Base-by-base conservation (phyloP, 1,140 invertebrate species). In the Pogonus chalceus region DNA sequence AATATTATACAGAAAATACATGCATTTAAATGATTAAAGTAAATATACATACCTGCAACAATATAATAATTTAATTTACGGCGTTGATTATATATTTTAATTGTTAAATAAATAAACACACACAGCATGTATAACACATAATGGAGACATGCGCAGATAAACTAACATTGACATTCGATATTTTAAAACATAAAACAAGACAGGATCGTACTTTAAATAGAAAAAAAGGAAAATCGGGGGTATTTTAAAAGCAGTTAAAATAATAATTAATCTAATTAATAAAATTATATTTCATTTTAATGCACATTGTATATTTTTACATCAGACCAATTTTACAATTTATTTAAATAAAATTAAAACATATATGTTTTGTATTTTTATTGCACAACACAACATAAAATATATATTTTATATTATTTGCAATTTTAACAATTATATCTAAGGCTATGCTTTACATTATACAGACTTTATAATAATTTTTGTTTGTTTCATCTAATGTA, bases 341-440 rank as follows among this genome's bases (percentile, higher is more conserved):
- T 31, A 31, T 4, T 31, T 43, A 12, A 43, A 43, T 43, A 43
- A 43, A 31, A 4, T 31, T 4, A 31, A 31, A 31, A 43, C 37
- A 43, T 43, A 43, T 43, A 43, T 43, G 18, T 12, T 43, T 12
- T 43, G 37, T 43, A 18, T 43, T 43, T 43, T 43, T 43, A 43
- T 43, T 43, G 37, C 37, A 43, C 37, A 43, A 43, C 18, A 43
- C 37, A 43, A 43, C 37, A 43, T 43, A n/a, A n/a, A n/a, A n/a
- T n/a, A 43, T 9, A 43, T 43, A 12, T 43, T 12, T 43, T 18
- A 14, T 31, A 31, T 7, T 31, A 43, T 12, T 43, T 18, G 37
- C 37, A 43, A 12, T 43, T 4, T 43, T 43, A 43, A 43, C 37
- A 43, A 43, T 43, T 12, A 43, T n/a, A n/a, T n/a, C 9, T 43